Evolutionary conservation across 2,888 invertebrate species (phyloP).

Genomic region (Nemapogon koenigi): DNA sequence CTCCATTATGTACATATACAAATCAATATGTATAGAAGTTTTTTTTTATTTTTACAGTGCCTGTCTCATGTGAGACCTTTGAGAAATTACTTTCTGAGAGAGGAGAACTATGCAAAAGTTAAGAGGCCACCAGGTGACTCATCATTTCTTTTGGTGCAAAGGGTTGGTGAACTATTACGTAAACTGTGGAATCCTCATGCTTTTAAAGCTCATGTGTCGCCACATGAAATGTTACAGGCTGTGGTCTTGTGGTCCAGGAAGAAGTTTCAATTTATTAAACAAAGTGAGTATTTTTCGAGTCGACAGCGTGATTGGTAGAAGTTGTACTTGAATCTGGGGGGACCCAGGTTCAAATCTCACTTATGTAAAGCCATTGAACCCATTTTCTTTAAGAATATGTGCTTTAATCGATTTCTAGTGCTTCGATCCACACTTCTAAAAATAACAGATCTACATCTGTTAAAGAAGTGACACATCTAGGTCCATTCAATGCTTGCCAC

Average conservation of each 20-base stretch:
- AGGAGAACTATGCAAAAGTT: conserved; percentile 88
- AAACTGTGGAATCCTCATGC: conserved; percentile 99
- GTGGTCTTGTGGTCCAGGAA: conserved; percentile 97
- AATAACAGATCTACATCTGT: too few species aligned
- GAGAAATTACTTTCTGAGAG: conserved; percentile 92
- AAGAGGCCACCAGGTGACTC: conserved; percentile 96
- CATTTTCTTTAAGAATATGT: too few species aligned
- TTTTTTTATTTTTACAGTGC: conserved; percentile 67
- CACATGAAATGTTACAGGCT: conserved; percentile 99
- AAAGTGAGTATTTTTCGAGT: conserved; percentile 83
- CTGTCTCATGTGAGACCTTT: conserved; percentile 94
- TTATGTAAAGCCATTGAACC: too few species aligned
- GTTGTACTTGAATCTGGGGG: too few species aligned
- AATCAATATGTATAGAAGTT: too few species aligned
- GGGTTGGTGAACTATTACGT: conserved; percentile 93
- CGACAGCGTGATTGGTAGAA: too few species aligned
- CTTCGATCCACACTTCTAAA: too few species aligned
- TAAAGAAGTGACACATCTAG: too few species aligned
- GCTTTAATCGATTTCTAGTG: too few species aligned
- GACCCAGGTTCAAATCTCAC: too few species aligned
- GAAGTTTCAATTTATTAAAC: conserved; percentile 96
- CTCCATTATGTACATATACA: too few species aligned
- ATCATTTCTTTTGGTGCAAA: conserved; percentile 85
- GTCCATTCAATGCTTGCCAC: too few species aligned
- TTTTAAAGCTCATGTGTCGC: conserved; percentile 99